Base-by-base conservation (phyloP, 2,797 vertebrate genomes). In the Scolopax rusticola region DNA sequence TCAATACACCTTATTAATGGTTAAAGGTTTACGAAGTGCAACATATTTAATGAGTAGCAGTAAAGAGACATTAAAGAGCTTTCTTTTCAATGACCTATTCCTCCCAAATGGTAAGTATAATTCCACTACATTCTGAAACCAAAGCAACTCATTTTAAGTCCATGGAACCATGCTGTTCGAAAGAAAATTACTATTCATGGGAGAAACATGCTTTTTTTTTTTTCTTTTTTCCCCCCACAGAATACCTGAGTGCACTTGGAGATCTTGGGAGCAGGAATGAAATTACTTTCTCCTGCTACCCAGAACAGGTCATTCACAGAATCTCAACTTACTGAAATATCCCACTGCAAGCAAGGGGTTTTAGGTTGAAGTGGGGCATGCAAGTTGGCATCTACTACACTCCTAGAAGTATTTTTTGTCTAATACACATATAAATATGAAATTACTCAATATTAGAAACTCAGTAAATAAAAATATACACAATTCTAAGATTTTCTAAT, bases 321-420 rank as follows among this genome's bases (percentile, higher is more conserved):
- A 48, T 48, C 12, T 78, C 24, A 60, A 6, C 7, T 71, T 75
- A 25, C 6, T 53, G 56, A 60, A 86, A 45, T 32, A 63, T 12
- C 2, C 2, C 77, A 45, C 25, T 27, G 15, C 3, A 19, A 84
- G 32, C 5, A 67, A 45, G 4, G 3, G 1, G 0, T 3, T 91
- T 80, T 40, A 38, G 9, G 25, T 56, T 25, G 9, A 77, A 71
- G 4, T 25, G 4, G 32, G 25, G 1, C 4, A 43, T 25, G 5
- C 12, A 21, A 40, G 10, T 78, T 75, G 30, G 4, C 8, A 70
- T 67, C 10, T 48, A 25, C 12, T 50, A 28, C 2, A 15, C 50
- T 83, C 76, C 40, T 28, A 28, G 11, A 48, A 57, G 15, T 24
- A 68, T 63, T 70, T 85, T 16, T 70, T 75, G 5, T 78, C 9